These are phyloP conservation scores for Coelopa frigida DNA, from an alignment of 1,140 invertebrate genomes.

Conservation along the genomic window DNA sequence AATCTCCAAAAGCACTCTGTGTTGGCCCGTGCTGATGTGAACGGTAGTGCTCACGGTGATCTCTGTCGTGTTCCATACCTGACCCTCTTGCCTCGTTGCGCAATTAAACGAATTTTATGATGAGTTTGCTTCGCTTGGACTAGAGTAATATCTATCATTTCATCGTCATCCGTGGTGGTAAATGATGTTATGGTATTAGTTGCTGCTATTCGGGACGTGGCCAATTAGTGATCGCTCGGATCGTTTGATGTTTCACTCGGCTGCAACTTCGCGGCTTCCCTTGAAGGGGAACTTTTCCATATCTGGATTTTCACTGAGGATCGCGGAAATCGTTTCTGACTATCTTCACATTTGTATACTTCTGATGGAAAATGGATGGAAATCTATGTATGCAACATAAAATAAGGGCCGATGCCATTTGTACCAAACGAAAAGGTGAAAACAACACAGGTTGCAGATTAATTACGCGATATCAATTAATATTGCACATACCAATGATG, in stretches of 20 bases:
- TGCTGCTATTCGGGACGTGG: slow-evolving; percentile 20
- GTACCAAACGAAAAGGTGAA: no score
- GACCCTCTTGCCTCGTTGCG: slow-evolving; percentile 31
- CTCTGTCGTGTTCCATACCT: slow-evolving; percentile 32
- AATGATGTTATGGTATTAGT: slow-evolving; percentile 26
- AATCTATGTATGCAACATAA: no score
- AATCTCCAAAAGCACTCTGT: slow-evolving; percentile 41
- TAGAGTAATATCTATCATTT: slow-evolving; percentile 59
- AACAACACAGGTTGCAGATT: no score
- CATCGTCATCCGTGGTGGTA: slow-evolving; percentile 48
- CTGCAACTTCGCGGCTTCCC: slow-evolving; percentile 41
- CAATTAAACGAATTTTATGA: slow-evolving; percentile 18
- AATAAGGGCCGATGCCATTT: no score
- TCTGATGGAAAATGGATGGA: no score
- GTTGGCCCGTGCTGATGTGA: slow-evolving; percentile 40
- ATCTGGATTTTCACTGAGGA: no score
- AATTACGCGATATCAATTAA: no score
- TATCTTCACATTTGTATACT: no score
- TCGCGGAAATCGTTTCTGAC: no score
- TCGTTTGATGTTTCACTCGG: slow-evolving; percentile 40
- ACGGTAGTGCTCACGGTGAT: slow-evolving; percentile 23
- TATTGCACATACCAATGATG: no score
- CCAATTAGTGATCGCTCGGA: slow-evolving; percentile 32
- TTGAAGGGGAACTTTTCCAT: slow-evolving; percentile 52
- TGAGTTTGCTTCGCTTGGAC: slow-evolving; percentile 31